Conservation (phyloP, 2,797 vertebrate genomes). For the Dendrocincla tyrannina region DNA sequence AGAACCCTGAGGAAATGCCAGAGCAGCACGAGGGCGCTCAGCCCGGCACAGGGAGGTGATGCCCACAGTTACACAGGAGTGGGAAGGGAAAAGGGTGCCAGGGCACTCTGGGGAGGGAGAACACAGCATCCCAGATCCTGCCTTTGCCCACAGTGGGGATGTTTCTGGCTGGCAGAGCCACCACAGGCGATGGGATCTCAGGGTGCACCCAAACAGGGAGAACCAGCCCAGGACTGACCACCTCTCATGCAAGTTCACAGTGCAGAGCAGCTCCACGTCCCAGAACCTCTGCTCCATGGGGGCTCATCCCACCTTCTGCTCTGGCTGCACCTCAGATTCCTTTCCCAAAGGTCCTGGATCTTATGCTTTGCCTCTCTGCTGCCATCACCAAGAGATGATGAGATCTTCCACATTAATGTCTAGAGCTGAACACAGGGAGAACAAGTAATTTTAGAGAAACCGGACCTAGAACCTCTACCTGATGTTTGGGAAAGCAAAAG, state of each 20-base stretch:
- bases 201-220: neutral
- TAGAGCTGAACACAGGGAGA: neutral
- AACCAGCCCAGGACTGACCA: neutral
- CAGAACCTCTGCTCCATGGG: neutral
- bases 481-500: neutral
- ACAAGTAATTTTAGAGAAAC: neutral
- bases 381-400: neutral
- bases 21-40: neutral
- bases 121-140: neutral
- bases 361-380: neutral
- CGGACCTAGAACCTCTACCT: neutral
- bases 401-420: rapidly evolving
- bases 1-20: too few species aligned
- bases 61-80: neutral
- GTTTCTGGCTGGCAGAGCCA: neutral
- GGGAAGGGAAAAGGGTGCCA: neutral
- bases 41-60: neutral
- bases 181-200: neutral
- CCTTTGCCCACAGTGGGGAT: neutral
- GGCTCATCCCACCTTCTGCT: neutral
- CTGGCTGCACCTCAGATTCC: neutral
- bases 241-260: neutral
- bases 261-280: too few species aligned
- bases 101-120: neutral
- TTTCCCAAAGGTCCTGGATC: neutral